Evolutionary conservation across 2,113 vertebrate genomes (phyloP).

Genomic region (Setophaga coronata): DNA sequence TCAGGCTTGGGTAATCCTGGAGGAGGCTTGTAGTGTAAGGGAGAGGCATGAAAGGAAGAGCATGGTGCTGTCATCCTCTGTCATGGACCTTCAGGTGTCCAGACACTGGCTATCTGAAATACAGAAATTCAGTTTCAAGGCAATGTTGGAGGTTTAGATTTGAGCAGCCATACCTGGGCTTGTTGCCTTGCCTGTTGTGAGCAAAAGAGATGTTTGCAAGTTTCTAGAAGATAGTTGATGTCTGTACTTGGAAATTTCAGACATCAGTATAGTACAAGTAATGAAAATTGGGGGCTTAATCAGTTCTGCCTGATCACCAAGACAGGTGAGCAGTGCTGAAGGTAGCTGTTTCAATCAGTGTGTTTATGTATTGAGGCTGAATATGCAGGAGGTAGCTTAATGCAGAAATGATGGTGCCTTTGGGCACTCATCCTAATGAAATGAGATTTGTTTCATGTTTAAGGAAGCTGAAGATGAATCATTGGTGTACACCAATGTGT

Average conservation of each 20-base stretch:
- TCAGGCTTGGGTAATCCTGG: neutral
- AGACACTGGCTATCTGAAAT: neutral
- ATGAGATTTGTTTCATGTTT: neutral
- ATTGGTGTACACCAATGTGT: neutral
- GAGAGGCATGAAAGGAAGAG: neutral
- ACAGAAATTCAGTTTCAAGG: neutral
- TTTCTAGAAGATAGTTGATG: neutral
- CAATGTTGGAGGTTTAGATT: neutral
- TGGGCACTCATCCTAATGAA: neutral
- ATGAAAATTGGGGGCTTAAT: neutral
- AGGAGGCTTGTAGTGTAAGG: neutral
- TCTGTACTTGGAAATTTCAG: neutral
- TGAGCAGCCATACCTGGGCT: fast-evolving
- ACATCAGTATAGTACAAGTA: neutral
- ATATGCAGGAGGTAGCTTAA: neutral
- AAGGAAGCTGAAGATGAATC: neutral
- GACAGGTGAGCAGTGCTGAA: neutral
- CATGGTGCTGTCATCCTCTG: fast-evolving
- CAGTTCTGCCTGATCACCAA: neutral
- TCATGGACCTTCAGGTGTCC: fast-evolving
- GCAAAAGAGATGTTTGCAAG: neutral
- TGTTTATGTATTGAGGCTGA: neutral
- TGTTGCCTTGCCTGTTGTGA: neutral
- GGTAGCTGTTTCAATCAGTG: neutral
- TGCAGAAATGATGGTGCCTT: neutral